Evolutionary conservation across 2,797 vertebrate genomes (phyloP), one percentile per base, ranked within the genome.

Genomic region (Australoheros facetus): DNA sequence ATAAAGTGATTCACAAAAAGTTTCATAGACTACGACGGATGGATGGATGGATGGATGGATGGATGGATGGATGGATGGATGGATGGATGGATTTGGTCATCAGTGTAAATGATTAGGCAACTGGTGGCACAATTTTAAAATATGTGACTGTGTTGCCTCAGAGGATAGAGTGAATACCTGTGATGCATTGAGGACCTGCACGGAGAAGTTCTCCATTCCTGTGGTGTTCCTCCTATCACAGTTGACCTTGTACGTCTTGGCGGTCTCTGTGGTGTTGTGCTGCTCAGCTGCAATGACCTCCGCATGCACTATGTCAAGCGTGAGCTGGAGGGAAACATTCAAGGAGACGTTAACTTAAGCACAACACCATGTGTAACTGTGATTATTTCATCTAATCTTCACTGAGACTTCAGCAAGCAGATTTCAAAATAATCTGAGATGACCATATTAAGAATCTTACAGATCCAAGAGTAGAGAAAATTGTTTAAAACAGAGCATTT

Each of bases 171-270:
- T 28, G 1, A 13, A 1, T 91, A 99, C 98, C 96, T 99, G 98
- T 1, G 98, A 97, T 26, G 95, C 92, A 58, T 98, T 98, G 64
- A 99, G 96, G 88, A 99, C 95, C 73, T 96, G 97, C 71, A 98
- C 94, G 0, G 93, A 92, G 80, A 96, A 95, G 81, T 56, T 93
- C 1, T 94, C 94, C 2, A 95, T 26, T 3, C 93, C 96, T 0
- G 96, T 97, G 57, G 93, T 70, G 87, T 97, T 99, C 48, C 97
- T 96, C 86, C 95, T 96, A 59, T 98, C 97, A 79, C 98, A 99
- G 94, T 56, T 98, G 73, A 99, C 97, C 89, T 99, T 99, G 48
- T 96, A 97, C 0, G 95, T 95, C 84, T 96, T 98, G 32, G 95
- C 78, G 8, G 94, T 82, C 37, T 98, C 98, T 0, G 97, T 98